Base-by-base conservation (phyloP, 2,113 vertebrate genomes). In the Antennarius striatus region DNA sequence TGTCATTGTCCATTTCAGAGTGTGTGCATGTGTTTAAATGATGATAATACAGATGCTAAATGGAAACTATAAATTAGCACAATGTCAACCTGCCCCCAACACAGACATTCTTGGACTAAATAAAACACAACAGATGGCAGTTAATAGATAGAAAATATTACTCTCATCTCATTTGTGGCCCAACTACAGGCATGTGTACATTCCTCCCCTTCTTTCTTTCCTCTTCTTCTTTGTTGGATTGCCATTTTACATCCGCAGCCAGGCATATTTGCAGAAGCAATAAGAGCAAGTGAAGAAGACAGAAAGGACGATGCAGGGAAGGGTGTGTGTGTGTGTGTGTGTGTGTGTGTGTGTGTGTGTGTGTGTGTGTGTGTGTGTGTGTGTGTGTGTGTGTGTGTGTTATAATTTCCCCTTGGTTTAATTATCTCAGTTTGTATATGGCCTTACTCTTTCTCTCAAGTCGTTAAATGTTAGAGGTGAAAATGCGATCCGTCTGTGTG, bases 321-420 rank as follows among this genome's bases (percentile, higher is more conserved):
- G 59, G 54, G 43, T 2, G 32, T 8, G n/a, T n/a, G n/a, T n/a
- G n/a, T n/a, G n/a, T n/a, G n/a, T n/a, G n/a, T n/a, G n/a, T n/a
- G n/a, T n/a, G n/a, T n/a, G n/a, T n/a, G n/a, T n/a, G n/a, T n/a
- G n/a, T n/a, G n/a, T n/a, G n/a, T n/a, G n/a, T n/a, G n/a, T n/a
- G n/a, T n/a, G n/a, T n/a, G n/a, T n/a, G n/a, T n/a, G n/a, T n/a
- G n/a, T n/a, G n/a, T n/a, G n/a, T n/a, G n/a, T n/a, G n/a, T n/a
- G n/a, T n/a, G n/a, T n/a, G n/a, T n/a, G n/a, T n/a, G n/a, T 11
- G 40, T 4, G 28, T 14, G 17, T 52, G 10, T 55, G 68, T 58
- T 77, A 63, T 81, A 75, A 79, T 88, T 78, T 92, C 85, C 88
- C 87, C 71, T 58, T 80, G 87, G 89, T 85, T 91, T 92, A 91